Percentiles rank a stretch among this genome's conserved stretches.
These are phyloP conservation scores for Heliconius congener DNA, from an alignment of 1,140 invertebrate genomes.

Conservation along the genomic window DNA sequence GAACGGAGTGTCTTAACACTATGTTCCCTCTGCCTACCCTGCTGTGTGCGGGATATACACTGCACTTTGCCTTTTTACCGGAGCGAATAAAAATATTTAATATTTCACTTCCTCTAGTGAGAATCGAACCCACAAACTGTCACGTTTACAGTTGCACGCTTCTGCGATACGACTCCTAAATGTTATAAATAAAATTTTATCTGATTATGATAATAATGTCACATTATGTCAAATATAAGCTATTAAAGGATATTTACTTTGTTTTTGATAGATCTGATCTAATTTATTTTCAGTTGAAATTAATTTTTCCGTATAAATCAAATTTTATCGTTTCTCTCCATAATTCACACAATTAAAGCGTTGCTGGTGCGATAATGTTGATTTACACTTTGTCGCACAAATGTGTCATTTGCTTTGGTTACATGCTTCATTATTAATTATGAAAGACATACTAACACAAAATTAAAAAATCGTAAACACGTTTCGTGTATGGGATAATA, in stretches of 20 bases:
- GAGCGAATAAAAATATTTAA: too few relatives aligned
- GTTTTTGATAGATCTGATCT: neutral
- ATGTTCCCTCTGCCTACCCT: too few relatives aligned
- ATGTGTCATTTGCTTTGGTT: neutral
- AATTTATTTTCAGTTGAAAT: neutral
- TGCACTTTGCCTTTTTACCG: too few relatives aligned
- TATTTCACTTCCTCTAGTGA: too few relatives aligned
- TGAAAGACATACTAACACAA: neutral
- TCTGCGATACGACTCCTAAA: too few relatives aligned
- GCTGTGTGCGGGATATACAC: too few relatives aligned
- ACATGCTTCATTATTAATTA: neutral
- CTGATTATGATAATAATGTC: neutral
- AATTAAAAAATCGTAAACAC: neutral
- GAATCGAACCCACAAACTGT: too few relatives aligned
- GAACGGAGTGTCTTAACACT: too few relatives aligned
- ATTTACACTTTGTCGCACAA: conserved; percentile 6
- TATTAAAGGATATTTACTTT: neutral
- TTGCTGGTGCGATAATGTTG: conserved; percentile 12
- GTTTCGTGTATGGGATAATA: neutral
- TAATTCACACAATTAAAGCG: conserved; percentile 6
- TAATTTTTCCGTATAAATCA: conserved; percentile 9
- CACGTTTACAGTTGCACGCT: too few relatives aligned
- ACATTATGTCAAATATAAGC: neutral
- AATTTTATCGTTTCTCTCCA: neutral
- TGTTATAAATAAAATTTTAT: neutral